phyloP scores from a whole-genome alignment of 2,888 invertebrate genomes.

The Arctia plantaginis region DNA sequence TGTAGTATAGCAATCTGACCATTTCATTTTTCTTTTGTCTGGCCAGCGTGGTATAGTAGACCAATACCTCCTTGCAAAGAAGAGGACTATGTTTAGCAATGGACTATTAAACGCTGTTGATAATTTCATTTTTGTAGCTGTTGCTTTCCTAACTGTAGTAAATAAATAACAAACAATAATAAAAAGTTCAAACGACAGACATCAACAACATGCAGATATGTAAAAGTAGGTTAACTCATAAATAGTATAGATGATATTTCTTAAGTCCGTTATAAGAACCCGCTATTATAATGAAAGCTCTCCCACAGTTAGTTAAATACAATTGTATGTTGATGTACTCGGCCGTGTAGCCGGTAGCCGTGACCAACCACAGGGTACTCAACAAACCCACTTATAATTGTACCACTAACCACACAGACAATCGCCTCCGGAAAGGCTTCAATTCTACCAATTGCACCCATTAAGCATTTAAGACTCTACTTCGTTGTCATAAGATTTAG shows the following conservation, averaged over 20 bases:
- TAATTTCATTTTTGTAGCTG: no score
- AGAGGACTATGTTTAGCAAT: no score
- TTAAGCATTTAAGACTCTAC: conserved; percentile 8
- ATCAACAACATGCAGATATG: not conserved
- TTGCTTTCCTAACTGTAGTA: not conserved
- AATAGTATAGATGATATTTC: not conserved
- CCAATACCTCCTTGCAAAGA: no score
- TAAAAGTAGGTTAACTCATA: not conserved
- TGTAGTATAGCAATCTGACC: no score
- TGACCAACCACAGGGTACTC: conserved; percentile 36
- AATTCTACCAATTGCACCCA: conserved; percentile 2
- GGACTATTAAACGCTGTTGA: no score
- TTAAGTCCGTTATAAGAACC: not conserved
- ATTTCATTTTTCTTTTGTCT: no score
- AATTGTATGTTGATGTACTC: not conserved
- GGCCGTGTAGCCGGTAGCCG: conserved; percentile 38
- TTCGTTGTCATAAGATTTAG: not conserved
- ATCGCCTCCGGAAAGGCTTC: conserved; percentile 33
- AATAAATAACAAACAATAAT: not conserved
- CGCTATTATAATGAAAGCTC: not conserved
- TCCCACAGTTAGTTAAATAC: conserved; percentile 1
- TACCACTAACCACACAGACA: conserved; percentile 25
- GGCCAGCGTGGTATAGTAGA: no score
- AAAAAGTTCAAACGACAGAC: not conserved
- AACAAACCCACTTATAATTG: conserved; percentile 45